A percentile compares a stretch with the other conserved stretches of the same genome.
These are phyloP conservation scores for Anas platyrhynchos DNA, from an alignment of 2,113 vertebrate species.

Conservation along the genomic window DNA sequence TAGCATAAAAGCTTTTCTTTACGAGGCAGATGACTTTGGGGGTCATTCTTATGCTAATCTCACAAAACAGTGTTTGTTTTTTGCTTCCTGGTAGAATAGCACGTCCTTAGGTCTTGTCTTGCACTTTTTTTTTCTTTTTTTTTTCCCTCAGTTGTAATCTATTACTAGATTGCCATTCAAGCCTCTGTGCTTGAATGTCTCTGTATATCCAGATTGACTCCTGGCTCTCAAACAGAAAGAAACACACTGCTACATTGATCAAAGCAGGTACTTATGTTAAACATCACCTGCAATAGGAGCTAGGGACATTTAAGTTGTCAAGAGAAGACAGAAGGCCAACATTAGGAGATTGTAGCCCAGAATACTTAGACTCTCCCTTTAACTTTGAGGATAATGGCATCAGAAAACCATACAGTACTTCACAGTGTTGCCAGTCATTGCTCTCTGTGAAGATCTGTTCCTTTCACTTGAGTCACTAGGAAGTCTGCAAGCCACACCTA, in stretches of 20 bases:
- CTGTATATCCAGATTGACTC: not conserved
- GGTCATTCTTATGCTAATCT: not conserved
- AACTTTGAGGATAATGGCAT: constrained; percentile 9
- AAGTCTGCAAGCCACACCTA: not conserved
- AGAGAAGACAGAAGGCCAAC: constrained; percentile 21
- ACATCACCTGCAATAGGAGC: constrained; percentile 33
- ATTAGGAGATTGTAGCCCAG: constrained; percentile 11
- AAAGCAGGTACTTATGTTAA: constrained; percentile 41
- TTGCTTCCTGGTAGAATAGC: not conserved
- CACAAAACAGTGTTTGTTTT: not conserved
- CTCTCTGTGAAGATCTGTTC: not conserved
- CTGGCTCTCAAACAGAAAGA: not conserved
- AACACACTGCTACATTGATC: not conserved
- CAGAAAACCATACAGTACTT: constrained; percentile 21
- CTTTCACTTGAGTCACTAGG: not conserved
- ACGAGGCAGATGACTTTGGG: not conserved
- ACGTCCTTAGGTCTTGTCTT: not conserved
- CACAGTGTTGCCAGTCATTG: not conserved
- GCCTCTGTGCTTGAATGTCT: not conserved
- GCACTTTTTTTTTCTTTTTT: not conserved
- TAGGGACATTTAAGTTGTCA: constrained; percentile 34
- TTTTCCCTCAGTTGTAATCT: not conserved
- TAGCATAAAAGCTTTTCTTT: not conserved
- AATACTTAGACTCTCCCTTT: not conserved
- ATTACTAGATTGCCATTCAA: not conserved